These are phyloP conservation scores for Leptinotarsa rubiginosa DNA, from an alignment of 2,888 invertebrate species.

Conservation along the genomic window DNA sequence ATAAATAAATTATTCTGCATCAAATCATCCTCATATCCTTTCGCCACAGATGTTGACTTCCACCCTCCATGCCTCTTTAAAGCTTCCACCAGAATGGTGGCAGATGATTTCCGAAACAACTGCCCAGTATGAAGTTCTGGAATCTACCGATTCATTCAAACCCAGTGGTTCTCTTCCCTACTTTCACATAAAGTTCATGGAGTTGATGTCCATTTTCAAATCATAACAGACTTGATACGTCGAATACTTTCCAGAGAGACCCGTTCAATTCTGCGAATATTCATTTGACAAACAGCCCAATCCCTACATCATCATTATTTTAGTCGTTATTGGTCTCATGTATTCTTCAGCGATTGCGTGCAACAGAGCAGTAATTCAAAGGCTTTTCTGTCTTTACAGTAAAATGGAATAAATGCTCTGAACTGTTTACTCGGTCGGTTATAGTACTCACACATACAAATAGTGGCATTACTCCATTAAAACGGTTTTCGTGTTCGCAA, in stretches of 20 bases:
- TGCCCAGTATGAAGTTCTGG: too few species aligned
- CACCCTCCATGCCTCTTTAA: too few species aligned
- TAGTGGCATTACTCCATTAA: constrained; percentile 6
- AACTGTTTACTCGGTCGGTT: constrained; percentile 2
- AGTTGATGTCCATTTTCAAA: too few species aligned
- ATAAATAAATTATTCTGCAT: too few species aligned
- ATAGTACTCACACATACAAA: constrained; percentile 12
- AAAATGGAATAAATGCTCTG: constrained; percentile 1
- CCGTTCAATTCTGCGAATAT: not conserved
- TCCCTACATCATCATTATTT: not conserved
- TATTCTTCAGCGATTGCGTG: not conserved
- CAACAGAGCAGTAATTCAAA: not conserved
- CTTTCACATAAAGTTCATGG: too few species aligned
- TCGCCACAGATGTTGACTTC: too few species aligned
- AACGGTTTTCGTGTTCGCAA: constrained; percentile 1
- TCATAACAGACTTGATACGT: too few species aligned
- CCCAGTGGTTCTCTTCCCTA: too few species aligned
- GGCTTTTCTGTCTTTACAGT: not conserved
- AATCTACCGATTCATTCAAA: too few species aligned
- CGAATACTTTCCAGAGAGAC: not conserved
- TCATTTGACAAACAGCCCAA: not conserved
- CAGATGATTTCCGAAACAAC: too few species aligned
- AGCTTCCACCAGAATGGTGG: too few species aligned
- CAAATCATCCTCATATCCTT: too few species aligned
- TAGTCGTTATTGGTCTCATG: not conserved